Conservation (phyloP, 2,888 invertebrate genomes). For the Cynaeus angustus region DNA sequence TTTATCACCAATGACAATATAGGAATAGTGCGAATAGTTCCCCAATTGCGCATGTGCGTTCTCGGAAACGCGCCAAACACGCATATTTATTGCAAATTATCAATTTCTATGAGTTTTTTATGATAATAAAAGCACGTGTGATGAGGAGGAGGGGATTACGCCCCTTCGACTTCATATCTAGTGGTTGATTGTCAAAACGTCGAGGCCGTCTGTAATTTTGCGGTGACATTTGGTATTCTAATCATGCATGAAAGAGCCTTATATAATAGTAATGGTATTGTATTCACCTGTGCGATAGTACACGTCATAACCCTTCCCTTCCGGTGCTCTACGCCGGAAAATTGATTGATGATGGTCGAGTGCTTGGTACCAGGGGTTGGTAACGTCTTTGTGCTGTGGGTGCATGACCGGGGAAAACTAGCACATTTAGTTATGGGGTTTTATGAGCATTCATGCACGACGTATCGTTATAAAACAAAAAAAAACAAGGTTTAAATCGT, state of each 20-base stretch:
- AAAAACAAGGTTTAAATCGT: constrained; percentile 2
- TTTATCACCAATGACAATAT: constrained; percentile 44
- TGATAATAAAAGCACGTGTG: not conserved
- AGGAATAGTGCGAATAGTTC: constrained; percentile 40
- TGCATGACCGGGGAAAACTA: constrained; percentile 15
- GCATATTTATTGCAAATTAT: constrained; percentile 37
- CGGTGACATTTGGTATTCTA: constrained; percentile 27
- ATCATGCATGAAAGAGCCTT: constrained; percentile 37
- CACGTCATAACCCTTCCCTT: constrained; percentile 44
- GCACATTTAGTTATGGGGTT: constrained; percentile 5
- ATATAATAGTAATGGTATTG: constrained; percentile 42
- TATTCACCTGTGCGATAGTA: constrained; percentile 39
- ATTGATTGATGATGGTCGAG: constrained; percentile 21
- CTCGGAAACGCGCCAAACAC: constrained; percentile 24
- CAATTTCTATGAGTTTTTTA: not conserved
- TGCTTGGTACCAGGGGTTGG: constrained; percentile 19
- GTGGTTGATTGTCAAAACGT: not conserved
- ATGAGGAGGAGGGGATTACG: not conserved
- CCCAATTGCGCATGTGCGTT: constrained; percentile 17
- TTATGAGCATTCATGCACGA: constrained; percentile 27
- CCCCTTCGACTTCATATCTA: not conserved
- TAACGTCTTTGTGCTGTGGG: constrained; percentile 9
- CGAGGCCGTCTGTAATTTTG: not conserved
- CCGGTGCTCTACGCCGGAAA: constrained; percentile 18
- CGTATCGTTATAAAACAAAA: constrained; percentile 6